Base-by-base conservation (phyloP, 1,140 invertebrate species). In the Calliphora vicina region DNA sequence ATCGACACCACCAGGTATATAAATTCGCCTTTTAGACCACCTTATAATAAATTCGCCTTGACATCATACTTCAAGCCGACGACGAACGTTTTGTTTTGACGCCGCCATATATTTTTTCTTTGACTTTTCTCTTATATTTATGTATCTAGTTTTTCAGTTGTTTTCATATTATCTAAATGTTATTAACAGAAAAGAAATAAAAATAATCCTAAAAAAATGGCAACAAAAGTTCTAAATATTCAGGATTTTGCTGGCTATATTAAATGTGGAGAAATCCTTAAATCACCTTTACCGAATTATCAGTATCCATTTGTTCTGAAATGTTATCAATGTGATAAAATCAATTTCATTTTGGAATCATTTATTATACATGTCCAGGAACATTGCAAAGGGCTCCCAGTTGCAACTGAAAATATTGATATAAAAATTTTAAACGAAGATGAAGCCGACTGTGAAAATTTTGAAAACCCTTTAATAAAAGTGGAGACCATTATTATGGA, bases 191-290 rank as follows among this genome's bases (percentile, higher is more conserved):
- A 50, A 12, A 50, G 15, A 50, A 12, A 50, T 50, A 50, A 6
- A 50, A 50, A 50, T 15, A 15, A 50, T 35, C 4, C 0, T 17
- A 12, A 10, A 15, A 23, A 67, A 67, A 67, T 67, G 61, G 20
- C n/a, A 20, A 23, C 61, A 20, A 10, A 67, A 23, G n/a, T 67
- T 20, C 5, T 23, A 67, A 2, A 20, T 67, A 43, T 78, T 35
- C 74, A 13, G 1, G 20, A 78, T 43, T 78, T 43, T 26, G 25
- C 4, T 6, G 42, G 27, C 15, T 78, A 45, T 25, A 78, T 78
- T 25, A 78, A 78, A 45, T 78, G 74, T 78, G 74, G 74, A 25
- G 74, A 78, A 23, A 78, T 78, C 5, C 42, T 78, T 43, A 78
- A 78, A 25, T 43, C 74, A 13, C 74, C 74, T 12, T 23, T 67